phyloP scores from a whole-genome alignment of 2,888 invertebrate genomes.

The Temnothorax unifasciatus region DNA sequence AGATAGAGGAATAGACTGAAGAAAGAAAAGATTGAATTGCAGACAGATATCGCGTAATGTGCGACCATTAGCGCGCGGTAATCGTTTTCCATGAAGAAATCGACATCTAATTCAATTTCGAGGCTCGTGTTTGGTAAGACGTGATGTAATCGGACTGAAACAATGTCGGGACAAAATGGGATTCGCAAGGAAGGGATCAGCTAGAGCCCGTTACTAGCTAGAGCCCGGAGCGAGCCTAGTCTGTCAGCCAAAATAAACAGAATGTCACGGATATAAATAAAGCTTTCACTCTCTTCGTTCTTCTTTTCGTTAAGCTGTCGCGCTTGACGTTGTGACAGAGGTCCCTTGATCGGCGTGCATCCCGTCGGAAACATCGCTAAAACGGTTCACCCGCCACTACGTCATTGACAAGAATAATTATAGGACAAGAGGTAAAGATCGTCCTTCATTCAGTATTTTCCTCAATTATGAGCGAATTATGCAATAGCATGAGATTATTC shows the following conservation, averaged over 20 bases:
- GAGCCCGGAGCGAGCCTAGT: conserved; percentile 73
- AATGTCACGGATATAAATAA: conserved; percentile 85
- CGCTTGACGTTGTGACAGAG: conserved; percentile 53
- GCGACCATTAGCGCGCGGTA: background rate
- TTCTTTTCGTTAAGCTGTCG: conserved; percentile 58
- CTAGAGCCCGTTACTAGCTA: conserved; percentile 63
- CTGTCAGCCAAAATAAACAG: conserved; percentile 85
- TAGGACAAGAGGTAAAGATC: conserved; percentile 47
- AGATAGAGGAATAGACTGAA: background rate
- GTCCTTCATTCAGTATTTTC: conserved; percentile 2
- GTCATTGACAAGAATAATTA: conserved; percentile 68
- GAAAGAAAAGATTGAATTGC: background rate
- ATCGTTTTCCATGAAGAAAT: conserved; percentile 25
- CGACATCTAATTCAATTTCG: background rate
- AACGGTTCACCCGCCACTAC: conserved; percentile 55
- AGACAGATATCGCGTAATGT: background rate
- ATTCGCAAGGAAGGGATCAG: conserved; percentile 65
- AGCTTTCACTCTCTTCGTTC: conserved; percentile 78
- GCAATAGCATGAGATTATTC: background rate
- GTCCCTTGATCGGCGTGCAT: conserved; percentile 68
- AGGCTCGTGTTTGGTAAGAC: conserved; percentile 12
- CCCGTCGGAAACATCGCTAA: conserved; percentile 67
- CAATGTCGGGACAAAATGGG: conserved; percentile 23
- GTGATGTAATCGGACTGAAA: conserved; percentile 26
- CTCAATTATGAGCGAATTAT: conserved; percentile 6